Conservation (phyloP, 2,797 vertebrate species). For the Miichthys miiuy region DNA sequence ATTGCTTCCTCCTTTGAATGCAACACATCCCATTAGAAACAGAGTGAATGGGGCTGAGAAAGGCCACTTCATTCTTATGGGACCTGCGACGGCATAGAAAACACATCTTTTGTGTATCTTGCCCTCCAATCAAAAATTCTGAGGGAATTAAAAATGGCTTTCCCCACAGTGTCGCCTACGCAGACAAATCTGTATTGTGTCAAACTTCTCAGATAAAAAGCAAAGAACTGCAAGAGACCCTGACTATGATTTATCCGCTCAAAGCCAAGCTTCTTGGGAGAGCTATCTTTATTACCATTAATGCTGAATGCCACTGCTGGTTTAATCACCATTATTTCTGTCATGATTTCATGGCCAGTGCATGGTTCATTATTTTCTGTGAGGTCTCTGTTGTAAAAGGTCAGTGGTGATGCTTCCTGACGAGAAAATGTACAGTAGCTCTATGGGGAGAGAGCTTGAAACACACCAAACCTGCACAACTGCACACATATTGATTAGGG, state of each 20-base stretch:
- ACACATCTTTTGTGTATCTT: constrained; percentile 51
- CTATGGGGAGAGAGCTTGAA: constrained; percentile 9
- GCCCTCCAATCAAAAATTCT: constrained; percentile 48
- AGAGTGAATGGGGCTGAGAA: constrained; percentile 61
- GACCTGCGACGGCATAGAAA: constrained; percentile 46
- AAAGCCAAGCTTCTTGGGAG: constrained; percentile 11
- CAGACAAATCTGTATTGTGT: constrained; percentile 25
- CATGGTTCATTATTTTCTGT: constrained; percentile 72
- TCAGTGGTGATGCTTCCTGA: constrained; percentile 67
- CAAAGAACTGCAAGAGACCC: background rate
- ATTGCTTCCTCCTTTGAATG: constrained; percentile 63
- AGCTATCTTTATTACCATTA: constrained; percentile 17
- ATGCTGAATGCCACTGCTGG: constrained; percentile 44
- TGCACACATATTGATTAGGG: constrained; percentile 36
- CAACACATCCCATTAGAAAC: constrained; percentile 59
- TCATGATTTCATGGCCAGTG: constrained; percentile 42
- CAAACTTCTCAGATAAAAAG: constrained; percentile 10
- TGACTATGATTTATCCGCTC: background rate
- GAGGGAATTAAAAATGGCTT: constrained; percentile 42
- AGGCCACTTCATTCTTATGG: constrained; percentile 60
- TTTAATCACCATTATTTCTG: constrained; percentile 68
- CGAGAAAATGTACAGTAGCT: constrained; percentile 45
- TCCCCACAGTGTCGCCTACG: background rate
- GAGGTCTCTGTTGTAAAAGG: constrained; percentile 68
- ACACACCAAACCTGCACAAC: constrained; percentile 13